Evolutionary conservation across 2,888 invertebrate genomes (phyloP).

Genomic region (Pediacus dermestoides): DNA sequence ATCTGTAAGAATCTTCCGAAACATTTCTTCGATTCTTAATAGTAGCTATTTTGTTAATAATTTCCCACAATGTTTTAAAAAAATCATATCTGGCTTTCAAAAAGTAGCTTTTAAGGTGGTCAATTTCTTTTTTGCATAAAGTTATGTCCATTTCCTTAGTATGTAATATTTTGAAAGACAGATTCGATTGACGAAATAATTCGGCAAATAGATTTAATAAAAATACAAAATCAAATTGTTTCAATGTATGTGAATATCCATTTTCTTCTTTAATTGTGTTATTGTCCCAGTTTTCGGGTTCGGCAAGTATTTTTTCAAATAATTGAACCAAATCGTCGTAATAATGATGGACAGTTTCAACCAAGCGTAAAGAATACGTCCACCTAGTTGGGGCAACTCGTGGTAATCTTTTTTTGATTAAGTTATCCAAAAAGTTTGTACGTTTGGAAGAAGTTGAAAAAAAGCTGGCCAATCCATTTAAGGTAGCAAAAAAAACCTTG

Average conservation of each 20-base stretch:
- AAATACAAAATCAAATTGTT: conserved; percentile 22
- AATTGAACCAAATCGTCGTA: conserved; percentile 16
- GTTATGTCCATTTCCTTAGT: no score
- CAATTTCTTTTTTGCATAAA: no score
- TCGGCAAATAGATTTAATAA: conserved; percentile 21
- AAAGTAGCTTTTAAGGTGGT: no score
- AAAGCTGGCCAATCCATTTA: conserved; percentile 32
- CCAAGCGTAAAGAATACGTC: conserved; percentile 21
- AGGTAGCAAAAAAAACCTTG: conserved; percentile 32
- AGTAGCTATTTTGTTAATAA: no score
- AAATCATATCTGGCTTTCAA: no score
- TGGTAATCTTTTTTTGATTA: conserved; percentile 18
- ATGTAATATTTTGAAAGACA: no score
- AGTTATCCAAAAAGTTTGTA: conserved; percentile 16
- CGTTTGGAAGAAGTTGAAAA: conserved; percentile 33
- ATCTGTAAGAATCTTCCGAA: no score
- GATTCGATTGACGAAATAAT: no score
- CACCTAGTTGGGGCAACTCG: conserved; percentile 22
- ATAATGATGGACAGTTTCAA: conserved; percentile 21
- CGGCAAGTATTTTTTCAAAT: conserved; percentile 19
- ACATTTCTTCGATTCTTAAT: no score
- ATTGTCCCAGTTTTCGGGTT: conserved; percentile 17
- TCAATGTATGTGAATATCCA: conserved; percentile 19
- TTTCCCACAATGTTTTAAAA: no score
- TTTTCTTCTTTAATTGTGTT: conserved; percentile 15